phyloP scores from a whole-genome alignment of 2,888 invertebrate species.

The Parelbella ahira region DNA sequence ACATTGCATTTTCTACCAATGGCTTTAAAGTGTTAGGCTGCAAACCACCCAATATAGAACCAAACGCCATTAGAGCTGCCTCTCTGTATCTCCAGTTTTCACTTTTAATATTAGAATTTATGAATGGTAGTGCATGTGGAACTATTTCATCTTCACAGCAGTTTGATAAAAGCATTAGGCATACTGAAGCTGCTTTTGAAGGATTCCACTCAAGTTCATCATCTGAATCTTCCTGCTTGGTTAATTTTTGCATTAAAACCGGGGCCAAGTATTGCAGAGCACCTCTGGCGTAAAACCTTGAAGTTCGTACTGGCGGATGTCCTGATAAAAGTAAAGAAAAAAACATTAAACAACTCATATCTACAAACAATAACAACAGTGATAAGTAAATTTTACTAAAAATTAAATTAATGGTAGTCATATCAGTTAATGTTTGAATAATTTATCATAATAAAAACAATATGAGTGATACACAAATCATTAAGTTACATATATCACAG shows the following conservation, averaged over 20 bases:
- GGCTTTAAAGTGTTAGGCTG: conserved; percentile 93
- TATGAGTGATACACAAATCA: no score
- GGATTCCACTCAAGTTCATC: conserved; percentile 99
- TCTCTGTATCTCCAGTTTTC: conserved; percentile 96
- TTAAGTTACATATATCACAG: no score
- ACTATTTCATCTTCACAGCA: conserved; percentile 99
- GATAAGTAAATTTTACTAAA: no score
- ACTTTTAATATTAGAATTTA: conserved; percentile 95
- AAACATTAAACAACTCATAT: no score
- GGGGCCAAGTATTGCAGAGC: conserved; percentile 97
- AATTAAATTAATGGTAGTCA: no score
- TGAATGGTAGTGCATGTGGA: conserved; percentile 97
- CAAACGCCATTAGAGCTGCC: conserved; percentile 99
- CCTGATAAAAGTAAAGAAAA: conserved; percentile 69
- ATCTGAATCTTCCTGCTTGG: conserved; percentile 98
- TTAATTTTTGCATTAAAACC: conserved; percentile 94
- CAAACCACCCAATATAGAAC: conserved; percentile 95
- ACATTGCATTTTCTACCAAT: conserved; percentile 97
- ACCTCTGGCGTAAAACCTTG: conserved; percentile 98
- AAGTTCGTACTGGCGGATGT: conserved; percentile 95
- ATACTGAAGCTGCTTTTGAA: conserved; percentile 99
- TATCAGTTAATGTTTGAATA: no score
- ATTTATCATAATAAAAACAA: no score
- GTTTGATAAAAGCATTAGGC: conserved; percentile 97
- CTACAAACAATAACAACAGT: no score